Evolutionary conservation across 2,113 vertebrate genomes (phyloP).

Genomic region (Scatophagus argus): DNA sequence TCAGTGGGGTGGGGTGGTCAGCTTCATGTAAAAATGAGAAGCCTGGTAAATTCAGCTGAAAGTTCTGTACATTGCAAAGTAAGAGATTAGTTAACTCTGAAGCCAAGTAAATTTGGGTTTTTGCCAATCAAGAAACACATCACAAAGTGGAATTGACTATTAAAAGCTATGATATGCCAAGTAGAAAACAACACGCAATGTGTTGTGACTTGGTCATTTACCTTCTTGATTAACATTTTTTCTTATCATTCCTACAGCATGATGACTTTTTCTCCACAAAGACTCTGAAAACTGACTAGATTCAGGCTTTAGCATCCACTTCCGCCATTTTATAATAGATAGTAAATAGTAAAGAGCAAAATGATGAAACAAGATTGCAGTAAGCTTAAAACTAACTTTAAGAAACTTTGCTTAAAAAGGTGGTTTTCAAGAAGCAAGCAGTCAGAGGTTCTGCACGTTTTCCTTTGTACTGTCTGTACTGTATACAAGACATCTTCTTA

Average conservation of each 20-base stretch:
- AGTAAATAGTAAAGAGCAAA: too few relatives aligned
- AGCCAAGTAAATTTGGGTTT: background rate
- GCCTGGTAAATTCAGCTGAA: background rate
- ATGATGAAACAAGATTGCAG: background rate
- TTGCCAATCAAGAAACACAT: background rate
- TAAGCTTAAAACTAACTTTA: background rate
- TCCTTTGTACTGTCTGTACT: background rate
- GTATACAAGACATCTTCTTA: constrained; percentile 6
- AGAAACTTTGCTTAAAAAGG: constrained; percentile 3
- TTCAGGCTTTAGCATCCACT: background rate
- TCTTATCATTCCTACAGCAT: background rate
- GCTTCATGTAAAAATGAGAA: too few relatives aligned
- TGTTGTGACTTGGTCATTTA: background rate
- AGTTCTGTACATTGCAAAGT: background rate
- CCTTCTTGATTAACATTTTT: background rate
- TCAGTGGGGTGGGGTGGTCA: too few relatives aligned
- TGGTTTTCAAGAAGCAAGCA: background rate
- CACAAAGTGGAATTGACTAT: background rate
- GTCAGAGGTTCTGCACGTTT: constrained; percentile 11
- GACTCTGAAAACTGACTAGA: background rate
- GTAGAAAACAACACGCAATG: background rate
- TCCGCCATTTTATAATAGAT: background rate
- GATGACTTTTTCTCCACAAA: background rate
- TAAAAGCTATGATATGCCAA: background rate
- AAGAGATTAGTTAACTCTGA: background rate